Conservation (phyloP, 1,140 invertebrate genomes). For the Varroa destructor region DNA sequence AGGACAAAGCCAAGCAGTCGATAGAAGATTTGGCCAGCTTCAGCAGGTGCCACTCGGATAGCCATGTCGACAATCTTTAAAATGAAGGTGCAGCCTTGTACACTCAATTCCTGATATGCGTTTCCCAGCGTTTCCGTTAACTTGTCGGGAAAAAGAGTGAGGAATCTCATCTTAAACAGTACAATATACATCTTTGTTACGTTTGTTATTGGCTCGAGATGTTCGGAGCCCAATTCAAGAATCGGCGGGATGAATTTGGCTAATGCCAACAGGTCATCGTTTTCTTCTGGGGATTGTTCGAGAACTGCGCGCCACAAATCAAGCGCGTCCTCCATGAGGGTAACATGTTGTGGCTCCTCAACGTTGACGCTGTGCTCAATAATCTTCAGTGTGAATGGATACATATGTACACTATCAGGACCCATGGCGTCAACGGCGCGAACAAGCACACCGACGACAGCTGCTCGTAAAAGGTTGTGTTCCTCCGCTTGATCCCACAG, state of each 20-base stretch:
- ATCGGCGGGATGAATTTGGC: slow-evolving; percentile 42
- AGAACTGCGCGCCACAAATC: slow-evolving; percentile 73
- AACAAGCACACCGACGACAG: slow-evolving; percentile 70
- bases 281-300: slow-evolving; percentile 51
- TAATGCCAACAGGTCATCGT: slow-evolving; percentile 50
- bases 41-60: slow-evolving; percentile 12
- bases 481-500: slow-evolving; percentile 73
- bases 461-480: slow-evolving; percentile 79
- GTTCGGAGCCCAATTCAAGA: slow-evolving; percentile 10
- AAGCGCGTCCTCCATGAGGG: slow-evolving; percentile 78
- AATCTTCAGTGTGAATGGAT: slow-evolving; percentile 57
- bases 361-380: slow-evolving; percentile 63
- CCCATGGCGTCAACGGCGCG: slow-evolving; percentile 60
- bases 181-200: slow-evolving; percentile 7
- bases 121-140: background rate
- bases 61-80: slow-evolving; percentile 20
- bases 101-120: slow-evolving; percentile 1
- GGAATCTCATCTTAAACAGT: slow-evolving; percentile 5
- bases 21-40: background rate
- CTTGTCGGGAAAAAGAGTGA: background rate
- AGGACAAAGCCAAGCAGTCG: slow-evolving; percentile 3
- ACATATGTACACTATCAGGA: slow-evolving; percentile 45
- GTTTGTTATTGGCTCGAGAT: slow-evolving; percentile 1
- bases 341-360: slow-evolving; percentile 63
- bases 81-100: background rate